A percentile compares a stretch with the other conserved stretches of the same genome.
phyloP scores from a whole-genome alignment of 2,797 vertebrate genomes.

The Platyrinchus mystaceus region DNA sequence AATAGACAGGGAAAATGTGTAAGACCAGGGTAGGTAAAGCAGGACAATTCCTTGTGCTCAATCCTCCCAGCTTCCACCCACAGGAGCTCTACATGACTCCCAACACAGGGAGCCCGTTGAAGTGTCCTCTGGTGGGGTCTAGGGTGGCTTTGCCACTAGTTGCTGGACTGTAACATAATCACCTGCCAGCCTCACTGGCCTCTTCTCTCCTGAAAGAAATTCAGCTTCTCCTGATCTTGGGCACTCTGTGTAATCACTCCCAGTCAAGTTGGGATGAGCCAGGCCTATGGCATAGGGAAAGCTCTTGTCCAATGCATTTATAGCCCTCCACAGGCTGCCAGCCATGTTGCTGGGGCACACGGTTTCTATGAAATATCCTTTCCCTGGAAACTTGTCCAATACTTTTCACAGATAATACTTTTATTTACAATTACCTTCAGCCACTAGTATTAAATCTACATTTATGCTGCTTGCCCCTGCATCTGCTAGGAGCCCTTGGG shows the following conservation, averaged over 20 bases:
- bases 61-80: background rate
- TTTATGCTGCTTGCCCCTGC: slow-evolving; percentile 1
- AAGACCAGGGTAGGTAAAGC: background rate
- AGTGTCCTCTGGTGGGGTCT: background rate
- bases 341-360: background rate
- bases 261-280: background rate
- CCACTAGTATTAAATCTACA: slow-evolving; percentile 17
- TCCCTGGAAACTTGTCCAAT: background rate
- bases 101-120: background rate
- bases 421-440: slow-evolving; percentile 22
- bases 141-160: background rate
- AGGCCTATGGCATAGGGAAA: background rate
- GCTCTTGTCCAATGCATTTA: background rate
- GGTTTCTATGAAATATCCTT: background rate
- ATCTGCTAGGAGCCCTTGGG: background rate
- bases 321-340: background rate
- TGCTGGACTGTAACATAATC: background rate
- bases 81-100: background rate
- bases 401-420: background rate
- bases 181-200: background rate
- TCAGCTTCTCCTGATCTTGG: accelerated
- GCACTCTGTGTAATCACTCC: background rate
- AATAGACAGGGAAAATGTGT: background rate
- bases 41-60: background rate
- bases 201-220: background rate